Evolutionary conservation across 2,888 invertebrate genomes (phyloP).

Genomic region (Desoria tigrina): DNA sequence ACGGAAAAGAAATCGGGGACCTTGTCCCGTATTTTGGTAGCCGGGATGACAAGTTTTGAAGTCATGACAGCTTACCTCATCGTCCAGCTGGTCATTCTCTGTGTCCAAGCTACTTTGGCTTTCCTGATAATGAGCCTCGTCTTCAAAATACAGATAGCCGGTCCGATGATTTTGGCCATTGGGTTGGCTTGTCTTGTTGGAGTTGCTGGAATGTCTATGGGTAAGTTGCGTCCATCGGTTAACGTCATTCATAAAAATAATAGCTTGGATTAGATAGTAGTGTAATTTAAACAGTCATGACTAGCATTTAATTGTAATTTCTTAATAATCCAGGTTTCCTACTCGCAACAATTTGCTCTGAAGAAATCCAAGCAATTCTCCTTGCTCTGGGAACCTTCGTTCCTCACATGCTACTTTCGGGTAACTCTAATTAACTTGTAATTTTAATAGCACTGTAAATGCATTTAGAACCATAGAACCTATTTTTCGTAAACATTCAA

Average conservation of each 20-base stretch:
- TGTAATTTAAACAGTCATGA: background rate
- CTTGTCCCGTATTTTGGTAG: slow-evolving; percentile 42
- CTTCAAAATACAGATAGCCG: slow-evolving; percentile 85
- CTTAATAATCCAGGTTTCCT: slow-evolving; percentile 71
- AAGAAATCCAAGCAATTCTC: slow-evolving; percentile 89
- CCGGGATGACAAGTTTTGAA: slow-evolving; percentile 84
- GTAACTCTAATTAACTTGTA: too few relatives aligned
- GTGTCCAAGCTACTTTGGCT: slow-evolving; percentile 86
- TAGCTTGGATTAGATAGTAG: background rate
- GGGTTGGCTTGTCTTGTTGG: slow-evolving; percentile 84
- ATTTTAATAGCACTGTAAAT: too few relatives aligned
- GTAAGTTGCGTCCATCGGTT: too few relatives aligned
- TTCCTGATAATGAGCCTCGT: slow-evolving; percentile 87
- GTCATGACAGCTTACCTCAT: slow-evolving; percentile 89
- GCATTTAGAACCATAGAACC: too few relatives aligned
- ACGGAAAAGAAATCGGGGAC: slow-evolving; percentile 48
- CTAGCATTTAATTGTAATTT: too few relatives aligned
- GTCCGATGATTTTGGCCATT: slow-evolving; percentile 80
- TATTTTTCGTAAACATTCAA: too few relatives aligned
- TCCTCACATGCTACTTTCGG: slow-evolving; percentile 40
- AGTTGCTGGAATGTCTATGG: slow-evolving; percentile 93
- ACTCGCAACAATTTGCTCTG: slow-evolving; percentile 85
- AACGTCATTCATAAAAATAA: background rate
- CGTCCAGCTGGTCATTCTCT: slow-evolving; percentile 91
- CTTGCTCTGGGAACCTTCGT: slow-evolving; percentile 43